Conservation (phyloP, 2,888 invertebrate species). For the Malachius bipustulatus region DNA sequence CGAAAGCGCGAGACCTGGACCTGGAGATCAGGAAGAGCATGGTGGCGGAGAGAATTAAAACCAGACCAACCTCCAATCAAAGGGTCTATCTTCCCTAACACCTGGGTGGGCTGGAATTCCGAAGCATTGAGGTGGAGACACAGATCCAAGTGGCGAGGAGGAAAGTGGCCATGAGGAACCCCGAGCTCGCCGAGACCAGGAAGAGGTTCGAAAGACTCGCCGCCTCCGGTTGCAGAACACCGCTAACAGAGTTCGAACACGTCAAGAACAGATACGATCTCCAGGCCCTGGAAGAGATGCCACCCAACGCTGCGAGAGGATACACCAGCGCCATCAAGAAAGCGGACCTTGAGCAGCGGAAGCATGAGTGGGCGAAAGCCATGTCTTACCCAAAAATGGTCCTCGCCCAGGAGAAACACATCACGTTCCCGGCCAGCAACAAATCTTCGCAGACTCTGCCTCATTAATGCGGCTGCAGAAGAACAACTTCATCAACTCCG, state of each 20-base stretch:
- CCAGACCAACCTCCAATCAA: too few species aligned
- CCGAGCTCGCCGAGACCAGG: conserved; percentile 4
- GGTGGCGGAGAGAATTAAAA: too few species aligned
- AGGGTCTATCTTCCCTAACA: too few species aligned
- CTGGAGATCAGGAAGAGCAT: not conserved
- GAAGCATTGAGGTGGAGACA: conserved; percentile 10
- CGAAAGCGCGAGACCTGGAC: not conserved
- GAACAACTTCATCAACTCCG: conserved; percentile 6
- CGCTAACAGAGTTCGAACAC: conserved; percentile 8
- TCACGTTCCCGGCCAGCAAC: not conserved
- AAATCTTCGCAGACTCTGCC: not conserved
- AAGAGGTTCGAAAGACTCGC: conserved; percentile 3
- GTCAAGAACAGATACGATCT: conserved; percentile 7
- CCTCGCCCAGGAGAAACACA: not conserved
- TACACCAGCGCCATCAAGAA: not conserved
- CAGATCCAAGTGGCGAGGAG: conserved; percentile 12
- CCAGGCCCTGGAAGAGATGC: not conserved
- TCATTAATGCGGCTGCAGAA: not conserved
- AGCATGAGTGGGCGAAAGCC: not conserved
- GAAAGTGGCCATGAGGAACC: conserved; percentile 5
- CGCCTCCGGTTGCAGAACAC: conserved; percentile 10
- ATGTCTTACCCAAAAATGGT: conserved; percentile 1
- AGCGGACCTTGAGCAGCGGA: not conserved
- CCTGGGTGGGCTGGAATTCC: conserved; percentile 1
- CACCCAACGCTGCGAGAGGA: not conserved